These are phyloP conservation scores for Synchiropus splendidus DNA, from an alignment of 2,113 vertebrate genomes.

Conservation along the genomic window DNA sequence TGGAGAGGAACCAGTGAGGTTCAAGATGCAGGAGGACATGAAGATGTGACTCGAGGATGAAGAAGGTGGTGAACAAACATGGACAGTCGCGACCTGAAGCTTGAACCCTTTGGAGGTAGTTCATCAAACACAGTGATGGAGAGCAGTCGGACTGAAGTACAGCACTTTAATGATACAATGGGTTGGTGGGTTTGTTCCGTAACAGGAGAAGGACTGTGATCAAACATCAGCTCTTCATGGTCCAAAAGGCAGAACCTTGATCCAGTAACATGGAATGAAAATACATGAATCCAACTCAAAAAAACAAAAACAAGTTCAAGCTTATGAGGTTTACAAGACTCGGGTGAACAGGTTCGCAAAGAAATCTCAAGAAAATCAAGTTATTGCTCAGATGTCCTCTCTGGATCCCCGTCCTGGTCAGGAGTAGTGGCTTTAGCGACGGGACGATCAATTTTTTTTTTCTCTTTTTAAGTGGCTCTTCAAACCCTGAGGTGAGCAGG, in stretches of 20 bases:
- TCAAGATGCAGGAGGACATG: too few species aligned
- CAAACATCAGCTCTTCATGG: constrained; percentile 10
- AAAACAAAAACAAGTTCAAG: constrained; percentile 30
- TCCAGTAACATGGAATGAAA: constrained; percentile 51
- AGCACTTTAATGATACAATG: constrained; percentile 67
- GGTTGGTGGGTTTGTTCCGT: constrained; percentile 48
- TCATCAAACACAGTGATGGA: too few species aligned
- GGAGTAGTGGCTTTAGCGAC: constrained; percentile 59
- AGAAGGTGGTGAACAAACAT: too few species aligned
- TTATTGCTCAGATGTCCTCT: constrained; percentile 56
- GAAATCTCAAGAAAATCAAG: constrained; percentile 50
- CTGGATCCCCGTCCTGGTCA: constrained; percentile 23
- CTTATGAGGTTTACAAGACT: constrained; percentile 54
- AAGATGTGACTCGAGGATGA: too few species aligned
- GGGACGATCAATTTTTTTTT: constrained; percentile 21
- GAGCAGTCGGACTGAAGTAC: constrained; percentile 40
- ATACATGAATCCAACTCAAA: constrained; percentile 30
- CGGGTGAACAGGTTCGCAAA: too few species aligned
- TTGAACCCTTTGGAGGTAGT: too few species aligned
- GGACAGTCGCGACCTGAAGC: too few species aligned
- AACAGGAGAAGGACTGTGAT: constrained; percentile 39
- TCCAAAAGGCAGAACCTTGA: constrained; percentile 16
- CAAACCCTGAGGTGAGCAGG: constrained; percentile 58
- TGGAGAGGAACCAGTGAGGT: too few species aligned
- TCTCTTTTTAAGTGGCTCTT: constrained; percentile 55